phyloP scores from a whole-genome alignment of 1,140 invertebrate genomes.

The Trachymyrmex septentrionalis region DNA sequence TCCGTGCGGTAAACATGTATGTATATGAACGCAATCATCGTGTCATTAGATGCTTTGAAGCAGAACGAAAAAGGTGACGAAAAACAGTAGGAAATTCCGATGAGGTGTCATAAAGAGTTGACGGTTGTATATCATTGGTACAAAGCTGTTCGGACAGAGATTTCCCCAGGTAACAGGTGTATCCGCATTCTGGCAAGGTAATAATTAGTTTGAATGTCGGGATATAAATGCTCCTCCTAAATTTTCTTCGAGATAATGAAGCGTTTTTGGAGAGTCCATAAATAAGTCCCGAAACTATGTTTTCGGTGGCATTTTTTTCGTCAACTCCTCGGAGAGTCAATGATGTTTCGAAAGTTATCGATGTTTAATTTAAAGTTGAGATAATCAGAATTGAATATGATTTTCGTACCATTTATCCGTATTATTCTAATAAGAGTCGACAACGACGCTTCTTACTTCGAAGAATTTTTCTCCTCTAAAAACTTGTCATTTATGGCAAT shows the following conservation, averaged over 20 bases:
- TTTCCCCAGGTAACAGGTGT: constrained; percentile 71
- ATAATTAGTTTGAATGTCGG: constrained; percentile 77
- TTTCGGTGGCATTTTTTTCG: constrained; percentile 17
- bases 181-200: constrained; percentile 71
- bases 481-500: not conserved
- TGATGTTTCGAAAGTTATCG: constrained; percentile 3
- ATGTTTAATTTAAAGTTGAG: not conserved
- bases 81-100: constrained; percentile 39
- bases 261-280: constrained; percentile 67
- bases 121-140: constrained; percentile 76
- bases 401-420: not conserved
- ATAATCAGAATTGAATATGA: not conserved
- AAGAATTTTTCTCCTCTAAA: not conserved
- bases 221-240: constrained; percentile 58
- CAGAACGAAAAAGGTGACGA: constrained; percentile 60
- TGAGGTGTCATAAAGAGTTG: constrained; percentile 76
- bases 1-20: not conserved
- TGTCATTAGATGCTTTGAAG: not conserved
- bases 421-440: not conserved
- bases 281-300: constrained; percentile 69
- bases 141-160: constrained; percentile 31
- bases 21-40: not conserved
- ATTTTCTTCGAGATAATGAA: constrained; percentile 58
- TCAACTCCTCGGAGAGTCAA: not conserved
- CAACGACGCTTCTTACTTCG: too few species aligned